Evolutionary conservation across 1,140 invertebrate species (phyloP).

Genomic region (Sinella curviseta): DNA sequence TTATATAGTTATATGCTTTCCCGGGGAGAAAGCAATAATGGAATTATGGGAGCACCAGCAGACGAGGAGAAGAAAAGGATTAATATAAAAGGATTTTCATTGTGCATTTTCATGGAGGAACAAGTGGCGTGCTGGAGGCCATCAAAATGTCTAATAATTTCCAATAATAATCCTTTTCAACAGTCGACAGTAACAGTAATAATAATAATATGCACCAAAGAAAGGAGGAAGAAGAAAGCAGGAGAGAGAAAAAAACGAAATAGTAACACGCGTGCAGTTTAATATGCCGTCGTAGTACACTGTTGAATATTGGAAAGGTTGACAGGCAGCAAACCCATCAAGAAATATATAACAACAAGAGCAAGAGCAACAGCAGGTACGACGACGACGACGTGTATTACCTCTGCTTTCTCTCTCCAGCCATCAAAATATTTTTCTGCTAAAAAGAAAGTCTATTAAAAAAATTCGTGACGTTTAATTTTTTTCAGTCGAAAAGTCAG

Average conservation of each 20-base stretch:
- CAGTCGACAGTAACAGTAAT: not conserved
- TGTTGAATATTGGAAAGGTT: not conserved
- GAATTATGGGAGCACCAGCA: not conserved
- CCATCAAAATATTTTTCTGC: too few species aligned
- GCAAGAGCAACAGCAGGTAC: not conserved
- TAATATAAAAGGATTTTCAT: not conserved
- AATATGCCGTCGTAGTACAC: not conserved
- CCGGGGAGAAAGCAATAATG: too few species aligned
- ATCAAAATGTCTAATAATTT: slow-evolving; percentile 16
- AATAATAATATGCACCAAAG: not conserved
- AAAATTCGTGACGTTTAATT: too few species aligned
- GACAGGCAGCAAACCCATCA: not conserved
- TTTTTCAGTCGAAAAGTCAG: too few species aligned
- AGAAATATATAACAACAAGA: too few species aligned
- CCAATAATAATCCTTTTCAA: slow-evolving; percentile 18
- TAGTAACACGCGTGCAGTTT: too few species aligned
- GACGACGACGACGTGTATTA: not conserved
- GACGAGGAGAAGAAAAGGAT: not conserved
- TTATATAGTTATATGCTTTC: too few species aligned
- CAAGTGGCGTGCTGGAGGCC: slow-evolving; percentile 24
- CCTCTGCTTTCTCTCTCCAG: too few species aligned
- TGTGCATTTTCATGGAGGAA: not conserved
- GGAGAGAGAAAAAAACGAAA: not conserved
- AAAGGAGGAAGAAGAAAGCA: not conserved
- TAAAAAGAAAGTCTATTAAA: too few species aligned